These are phyloP conservation scores for Palaemon carinicauda DNA, from an alignment of 1,140 invertebrate genomes.

Conservation along the genomic window DNA sequence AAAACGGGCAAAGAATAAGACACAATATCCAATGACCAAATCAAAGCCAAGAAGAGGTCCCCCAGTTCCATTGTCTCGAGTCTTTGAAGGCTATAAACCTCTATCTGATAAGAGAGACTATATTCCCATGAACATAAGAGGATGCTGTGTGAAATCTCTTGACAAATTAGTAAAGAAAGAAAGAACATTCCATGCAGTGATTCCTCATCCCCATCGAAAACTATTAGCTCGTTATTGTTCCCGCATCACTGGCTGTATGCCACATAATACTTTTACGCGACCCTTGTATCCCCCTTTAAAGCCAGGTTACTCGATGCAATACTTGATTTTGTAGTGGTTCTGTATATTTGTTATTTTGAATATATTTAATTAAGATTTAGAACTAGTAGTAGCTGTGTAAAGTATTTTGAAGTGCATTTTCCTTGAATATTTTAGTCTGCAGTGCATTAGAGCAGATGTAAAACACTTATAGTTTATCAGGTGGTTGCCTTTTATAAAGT, in stretches of 20 bases:
- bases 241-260: conserved; percentile 53
- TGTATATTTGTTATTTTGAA: no score
- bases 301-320: conserved; percentile 49
- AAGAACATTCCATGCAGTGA: background rate
- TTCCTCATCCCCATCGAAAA: conserved; percentile 40
- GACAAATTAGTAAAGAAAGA: conserved; percentile 35
- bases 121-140: conserved; percentile 44
- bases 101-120: conserved; percentile 21
- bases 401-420: background rate
- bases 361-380: background rate
- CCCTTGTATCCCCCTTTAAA: conserved; percentile 41
- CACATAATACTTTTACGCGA: conserved; percentile 51
- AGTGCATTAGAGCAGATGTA: no score
- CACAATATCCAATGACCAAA: conserved; percentile 28
- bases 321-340: conserved; percentile 29
- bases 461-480: no score
- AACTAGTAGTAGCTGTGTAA: background rate
- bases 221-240: conserved; percentile 31
- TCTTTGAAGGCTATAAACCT: conserved; percentile 32
- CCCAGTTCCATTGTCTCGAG: background rate
- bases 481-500: no score
- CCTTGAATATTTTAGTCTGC: no score
- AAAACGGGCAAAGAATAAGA: conserved; percentile 30
- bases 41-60: conserved; percentile 38
- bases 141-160: conserved; percentile 31